Evolutionary conservation across 1,140 invertebrate species (phyloP).

Genomic region (Aphidius ervi): DNA sequence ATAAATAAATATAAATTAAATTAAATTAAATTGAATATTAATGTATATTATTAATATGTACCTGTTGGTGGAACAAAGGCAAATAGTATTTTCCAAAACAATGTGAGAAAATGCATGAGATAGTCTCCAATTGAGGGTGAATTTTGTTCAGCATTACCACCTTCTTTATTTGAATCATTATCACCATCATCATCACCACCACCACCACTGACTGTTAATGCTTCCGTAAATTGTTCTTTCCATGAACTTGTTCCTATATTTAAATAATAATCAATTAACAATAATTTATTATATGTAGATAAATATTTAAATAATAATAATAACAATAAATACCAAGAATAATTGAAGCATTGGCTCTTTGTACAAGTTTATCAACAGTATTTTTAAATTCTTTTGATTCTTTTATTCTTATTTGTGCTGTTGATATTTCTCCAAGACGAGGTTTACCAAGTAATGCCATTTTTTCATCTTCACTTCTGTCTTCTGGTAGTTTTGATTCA

Average conservation of each 20-base stretch:
- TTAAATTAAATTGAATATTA: no score
- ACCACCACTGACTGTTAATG: constrained; percentile 85
- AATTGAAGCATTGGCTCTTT: constrained; percentile 90
- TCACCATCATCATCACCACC: constrained; percentile 59
- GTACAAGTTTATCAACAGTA: constrained; percentile 95
- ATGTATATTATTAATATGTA: background rate
- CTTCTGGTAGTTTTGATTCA: constrained; percentile 61
- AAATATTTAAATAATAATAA: constrained; percentile 7
- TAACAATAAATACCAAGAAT: constrained; percentile 62
- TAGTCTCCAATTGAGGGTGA: constrained; percentile 86
- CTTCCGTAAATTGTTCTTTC: constrained; percentile 97
- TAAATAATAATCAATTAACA: background rate
- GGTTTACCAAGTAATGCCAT: constrained; percentile 89
- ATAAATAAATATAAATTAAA: no score
- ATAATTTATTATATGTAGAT: background rate
- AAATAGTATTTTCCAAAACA: constrained; percentile 98
- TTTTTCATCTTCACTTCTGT: constrained; percentile 73
- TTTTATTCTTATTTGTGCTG: constrained; percentile 84
- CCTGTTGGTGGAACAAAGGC: constrained; percentile 97
- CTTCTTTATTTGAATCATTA: constrained; percentile 24
- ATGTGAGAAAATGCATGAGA: constrained; percentile 90
- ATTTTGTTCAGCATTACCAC: constrained; percentile 64
- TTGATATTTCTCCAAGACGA: constrained; percentile 77
- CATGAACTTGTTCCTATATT: constrained; percentile 82
- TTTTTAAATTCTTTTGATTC: constrained; percentile 99